Conservation (phyloP, 2,797 vertebrate species). For the Lates japonicus region DNA sequence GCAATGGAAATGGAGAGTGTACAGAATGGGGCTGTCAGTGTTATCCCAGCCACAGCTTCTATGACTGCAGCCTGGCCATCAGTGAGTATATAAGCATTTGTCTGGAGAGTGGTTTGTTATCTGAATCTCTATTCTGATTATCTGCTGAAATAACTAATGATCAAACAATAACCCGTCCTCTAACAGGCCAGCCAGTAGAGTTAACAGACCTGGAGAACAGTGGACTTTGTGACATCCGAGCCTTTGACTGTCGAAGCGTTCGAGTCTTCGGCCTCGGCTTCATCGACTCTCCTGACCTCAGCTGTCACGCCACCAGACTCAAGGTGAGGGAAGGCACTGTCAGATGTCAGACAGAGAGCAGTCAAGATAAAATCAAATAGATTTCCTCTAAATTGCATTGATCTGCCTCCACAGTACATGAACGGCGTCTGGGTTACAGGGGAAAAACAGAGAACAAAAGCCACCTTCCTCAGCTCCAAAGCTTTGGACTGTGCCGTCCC, state of each 20-base stretch:
- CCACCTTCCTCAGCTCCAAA: slow-evolving; percentile 87
- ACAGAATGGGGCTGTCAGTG: slow-evolving; percentile 87
- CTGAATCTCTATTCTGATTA: background rate
- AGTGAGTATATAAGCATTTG: slow-evolving; percentile 73
- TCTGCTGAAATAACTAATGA: background rate
- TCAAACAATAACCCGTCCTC: background rate
- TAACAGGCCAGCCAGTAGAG: slow-evolving; percentile 80
- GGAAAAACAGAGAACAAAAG: slow-evolving; percentile 84
- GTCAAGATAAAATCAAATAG: background rate
- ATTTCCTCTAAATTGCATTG: background rate
- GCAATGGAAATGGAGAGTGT: slow-evolving; percentile 84
- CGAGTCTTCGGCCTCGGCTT: slow-evolving; percentile 81
- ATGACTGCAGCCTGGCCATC: slow-evolving; percentile 86
- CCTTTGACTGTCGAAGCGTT: slow-evolving; percentile 74
- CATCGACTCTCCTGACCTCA: slow-evolving; percentile 78
- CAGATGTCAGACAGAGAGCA: background rate
- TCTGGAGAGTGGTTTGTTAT: background rate
- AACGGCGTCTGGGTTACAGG: slow-evolving; percentile 82
- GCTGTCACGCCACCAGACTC: slow-evolving; percentile 82
- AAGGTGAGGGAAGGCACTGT: slow-evolving; percentile 72
- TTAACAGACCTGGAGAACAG: slow-evolving; percentile 82
- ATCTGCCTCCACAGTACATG: slow-evolving; percentile 71
- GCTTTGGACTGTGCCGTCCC: slow-evolving; percentile 87
- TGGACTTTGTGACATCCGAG: slow-evolving; percentile 81
- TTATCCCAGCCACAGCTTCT: slow-evolving; percentile 81